phyloP scores from a whole-genome alignment of 2,797 vertebrate genomes.

The Sciaenops ocellatus region DNA sequence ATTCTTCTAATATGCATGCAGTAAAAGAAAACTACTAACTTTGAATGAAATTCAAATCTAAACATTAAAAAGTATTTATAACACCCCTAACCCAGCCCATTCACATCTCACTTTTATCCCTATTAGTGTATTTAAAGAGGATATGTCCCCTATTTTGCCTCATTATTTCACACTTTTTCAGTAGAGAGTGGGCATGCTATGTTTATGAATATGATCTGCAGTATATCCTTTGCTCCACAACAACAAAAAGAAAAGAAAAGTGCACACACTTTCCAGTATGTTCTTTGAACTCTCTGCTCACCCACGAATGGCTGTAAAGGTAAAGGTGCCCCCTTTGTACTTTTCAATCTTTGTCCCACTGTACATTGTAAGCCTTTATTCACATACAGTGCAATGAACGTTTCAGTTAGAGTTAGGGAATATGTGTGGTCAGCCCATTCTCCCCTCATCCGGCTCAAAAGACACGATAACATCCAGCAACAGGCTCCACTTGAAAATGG shows the following conservation, averaged over 20 bases:
- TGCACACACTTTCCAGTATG: conserved; percentile 70
- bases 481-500: conserved; percentile 69
- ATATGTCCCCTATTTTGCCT: background rate
- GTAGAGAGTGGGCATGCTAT: background rate
- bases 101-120: background rate
- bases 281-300: conserved; percentile 79
- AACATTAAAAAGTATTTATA: background rate
- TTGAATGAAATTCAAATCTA: background rate
- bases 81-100: background rate
- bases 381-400: conserved; percentile 77
- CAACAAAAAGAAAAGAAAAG: background rate
- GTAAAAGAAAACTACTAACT: background rate
- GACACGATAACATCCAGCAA: conserved; percentile 66
- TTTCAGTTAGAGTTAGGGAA: conserved; percentile 79
- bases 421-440: conserved; percentile 83
- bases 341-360: conserved; percentile 84
- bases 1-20: background rate
- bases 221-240: background rate
- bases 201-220: background rate
- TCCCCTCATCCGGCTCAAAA: conserved; percentile 63
- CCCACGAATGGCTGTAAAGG: conserved; percentile 69
- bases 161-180: background rate
- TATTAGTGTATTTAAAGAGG: background rate
- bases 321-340: conserved; percentile 82
- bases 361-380: conserved; percentile 84